Evolutionary conservation across 35 echinoderm and acorn worm species (phyloP), one percentile per base, ranked within the genome.

Genomic region (Holothuria glaberrima): DNA sequence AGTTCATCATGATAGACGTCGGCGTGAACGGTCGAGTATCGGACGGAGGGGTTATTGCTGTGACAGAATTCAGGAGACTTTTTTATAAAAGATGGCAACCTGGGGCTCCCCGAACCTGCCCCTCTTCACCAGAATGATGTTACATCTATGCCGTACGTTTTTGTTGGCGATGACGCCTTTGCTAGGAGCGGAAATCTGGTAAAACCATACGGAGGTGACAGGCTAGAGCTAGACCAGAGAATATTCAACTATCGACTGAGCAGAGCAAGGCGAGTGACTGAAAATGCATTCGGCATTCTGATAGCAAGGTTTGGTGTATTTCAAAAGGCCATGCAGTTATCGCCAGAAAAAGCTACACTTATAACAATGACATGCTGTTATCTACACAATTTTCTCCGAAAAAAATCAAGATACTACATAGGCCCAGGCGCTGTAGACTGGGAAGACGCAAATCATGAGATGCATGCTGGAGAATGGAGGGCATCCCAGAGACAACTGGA

Each of bases 241-340:
- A 86, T 90, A 57, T 94, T 63, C 58, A 94, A 94, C 59, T 94
- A 94, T 78, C 62, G 92, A 74, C 35, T 94, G 33, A 84, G 75
- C 6, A 50, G 88, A 27, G 92, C 92, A 41, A 31, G 92, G 24
- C 63, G 92, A 0, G 67, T 86, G 25, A 83, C 89, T 45, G 92
- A 94, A 90, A 94, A 94, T 63, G 68, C 92, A 13, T 94, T 94
- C 38, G 92, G 92, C 19, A 84, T 94, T 44, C 59, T 94, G 20
- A 77, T 78, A 38, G 88, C 88, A 4, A 94, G 69, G 70, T 86
- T 72, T 58, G 21, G 91, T 4, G 68, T 93, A 21, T 89, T 89
- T 29, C 20, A 64, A 38, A 69, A 60, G 6, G 9, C 78, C 4
- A 91, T 83, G 12, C 28, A 34, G 18, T 30, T 68, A 27, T 38